These are phyloP conservation scores for Neoitamus cyanurus DNA, from an alignment of 2,888 invertebrate genomes.

Conservation along the genomic window DNA sequence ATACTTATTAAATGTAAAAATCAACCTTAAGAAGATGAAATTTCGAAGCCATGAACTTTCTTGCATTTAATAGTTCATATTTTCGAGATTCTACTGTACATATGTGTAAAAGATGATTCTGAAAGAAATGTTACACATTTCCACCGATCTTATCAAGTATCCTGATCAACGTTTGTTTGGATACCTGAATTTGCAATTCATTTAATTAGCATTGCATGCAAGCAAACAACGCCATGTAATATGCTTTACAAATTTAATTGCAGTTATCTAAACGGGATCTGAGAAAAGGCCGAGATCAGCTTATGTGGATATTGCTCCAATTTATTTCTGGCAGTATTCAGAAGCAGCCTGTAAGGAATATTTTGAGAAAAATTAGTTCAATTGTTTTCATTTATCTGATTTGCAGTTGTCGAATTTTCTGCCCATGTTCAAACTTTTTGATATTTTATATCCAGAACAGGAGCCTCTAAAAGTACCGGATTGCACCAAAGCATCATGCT, in stretches of 20 bases:
- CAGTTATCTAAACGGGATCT: slow-evolving; percentile 81
- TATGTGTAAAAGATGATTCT: too few relatives aligned
- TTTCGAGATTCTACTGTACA: too few relatives aligned
- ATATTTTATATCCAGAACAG: slow-evolving; percentile 91
- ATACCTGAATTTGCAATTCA: too few relatives aligned
- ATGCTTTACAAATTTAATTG: slow-evolving; percentile 51
- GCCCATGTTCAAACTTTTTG: slow-evolving; percentile 90
- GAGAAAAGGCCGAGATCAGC: slow-evolving; percentile 91
- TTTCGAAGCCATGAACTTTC: too few relatives aligned
- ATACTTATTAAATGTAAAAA: too few relatives aligned
- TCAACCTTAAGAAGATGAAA: too few relatives aligned
- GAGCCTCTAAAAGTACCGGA: slow-evolving; percentile 92
- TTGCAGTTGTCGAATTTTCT: slow-evolving; percentile 82
- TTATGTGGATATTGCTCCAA: slow-evolving; percentile 99
- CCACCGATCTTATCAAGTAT: too few relatives aligned
- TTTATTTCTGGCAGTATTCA: slow-evolving; percentile 97
- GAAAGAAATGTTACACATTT: too few relatives aligned
- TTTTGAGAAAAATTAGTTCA: neutral
- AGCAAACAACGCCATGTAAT: too few relatives aligned
- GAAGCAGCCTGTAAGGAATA: slow-evolving; percentile 79
- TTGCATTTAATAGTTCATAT: too few relatives aligned
- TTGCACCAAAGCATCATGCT: slow-evolving; percentile 80
- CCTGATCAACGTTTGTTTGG: too few relatives aligned
- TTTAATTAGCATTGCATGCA: too few relatives aligned
- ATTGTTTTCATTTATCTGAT: slow-evolving; percentile 51